Evolutionary conservation across 2,888 invertebrate species (phyloP), one percentile per base, ranked within the genome.

Genomic region (Liopterus haemorrhoidalis): DNA sequence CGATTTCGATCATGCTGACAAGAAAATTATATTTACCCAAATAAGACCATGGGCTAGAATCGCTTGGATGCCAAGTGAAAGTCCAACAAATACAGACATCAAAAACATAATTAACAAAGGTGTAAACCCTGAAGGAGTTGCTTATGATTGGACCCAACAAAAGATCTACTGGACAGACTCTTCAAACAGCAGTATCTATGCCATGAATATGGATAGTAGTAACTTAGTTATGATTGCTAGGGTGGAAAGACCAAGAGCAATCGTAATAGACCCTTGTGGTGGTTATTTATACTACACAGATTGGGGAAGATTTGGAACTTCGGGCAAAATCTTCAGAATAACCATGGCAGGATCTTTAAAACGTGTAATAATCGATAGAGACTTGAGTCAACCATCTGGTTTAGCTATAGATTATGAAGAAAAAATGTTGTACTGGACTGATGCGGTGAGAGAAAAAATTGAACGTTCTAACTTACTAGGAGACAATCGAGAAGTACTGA

Each of bases 131-230:
- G 92, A 93, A 66, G 92, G 93, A 3, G 86, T 94, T 50, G 90
- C 93, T 0, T 93, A 94, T 62, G 97, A 99, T 63, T 99, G 97
- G 97, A 91, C 96, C 0, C 92, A 92, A 56, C 88, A 89, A 63
- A 96, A 95, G 66, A 81, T 99, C 24, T 97, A 96, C 66, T 99
- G 95, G 94, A 93, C 96, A 0, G 97, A 97, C 60, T 91, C 92
- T 19, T 85, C 88, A 0, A 93, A 94, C 57, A 91, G 90, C 58
- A 89, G 90, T 8, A 93, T 95, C 43, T 94, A 93, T 59, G 88
- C 94, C 0, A 91, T 96, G 88, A 92, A 94, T 62, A 69, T 89
- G 15, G 90, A 93, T 60, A 90, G 92, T 2, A 74, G 82, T 0
- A 84, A 90, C 56, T 69, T 90, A 35, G 90, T 93, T 0, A 92